These are phyloP conservation scores for Euwallacea similis DNA, from an alignment of 1,140 invertebrate genomes.

Conservation along the genomic window DNA sequence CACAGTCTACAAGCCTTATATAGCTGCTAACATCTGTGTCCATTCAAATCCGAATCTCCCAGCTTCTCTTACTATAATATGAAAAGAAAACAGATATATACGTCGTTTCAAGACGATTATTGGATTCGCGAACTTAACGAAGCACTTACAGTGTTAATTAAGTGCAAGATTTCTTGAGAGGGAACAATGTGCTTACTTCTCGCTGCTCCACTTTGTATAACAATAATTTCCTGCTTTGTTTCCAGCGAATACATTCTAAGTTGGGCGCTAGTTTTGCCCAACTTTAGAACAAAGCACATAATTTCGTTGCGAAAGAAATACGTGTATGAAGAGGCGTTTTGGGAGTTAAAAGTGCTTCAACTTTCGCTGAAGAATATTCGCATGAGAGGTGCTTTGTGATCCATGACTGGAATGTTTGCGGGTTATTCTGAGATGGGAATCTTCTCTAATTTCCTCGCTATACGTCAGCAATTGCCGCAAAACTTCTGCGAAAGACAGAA, in stretches of 20 bases:
- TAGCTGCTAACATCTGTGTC: too few species aligned
- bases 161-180: slow-evolving; percentile 18
- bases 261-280: slow-evolving; percentile 10
- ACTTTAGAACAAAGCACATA: slow-evolving; percentile 1
- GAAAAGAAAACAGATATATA: neutral
- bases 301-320: neutral
- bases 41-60: too few species aligned
- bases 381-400: too few species aligned
- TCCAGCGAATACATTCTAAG: slow-evolving; percentile 6
- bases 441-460: too few species aligned
- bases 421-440: too few species aligned
- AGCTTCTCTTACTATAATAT: neutral
- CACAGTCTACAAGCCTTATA: too few species aligned
- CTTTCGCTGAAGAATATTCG: too few species aligned
- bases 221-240: slow-evolving; percentile 19
- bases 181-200: slow-evolving; percentile 14
- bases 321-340: neutral
- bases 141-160: slow-evolving; percentile 20
- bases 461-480: neutral
- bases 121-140: slow-evolving; percentile 13
- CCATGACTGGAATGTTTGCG: too few species aligned
- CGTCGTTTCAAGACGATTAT: slow-evolving; percentile 2
- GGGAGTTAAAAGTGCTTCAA: neutral
- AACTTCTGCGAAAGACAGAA: slow-evolving; percentile 8
- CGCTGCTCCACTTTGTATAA: slow-evolving; percentile 18